These are phyloP conservation scores for Odontocolon sp. DNA, from an alignment of 2,888 invertebrate genomes.

Conservation along the genomic window DNA sequence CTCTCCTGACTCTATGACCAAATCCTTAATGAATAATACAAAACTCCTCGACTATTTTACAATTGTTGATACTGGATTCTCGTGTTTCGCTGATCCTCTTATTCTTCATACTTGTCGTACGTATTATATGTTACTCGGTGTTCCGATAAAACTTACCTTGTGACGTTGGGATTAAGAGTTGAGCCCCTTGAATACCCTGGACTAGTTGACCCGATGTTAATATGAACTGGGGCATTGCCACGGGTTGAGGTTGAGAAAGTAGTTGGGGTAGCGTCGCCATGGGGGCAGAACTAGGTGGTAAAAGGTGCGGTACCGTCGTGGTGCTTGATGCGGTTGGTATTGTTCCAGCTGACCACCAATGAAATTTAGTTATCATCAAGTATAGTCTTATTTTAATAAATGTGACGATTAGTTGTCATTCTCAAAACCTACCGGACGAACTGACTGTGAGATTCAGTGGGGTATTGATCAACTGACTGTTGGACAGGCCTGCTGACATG, in stretches of 20 bases:
- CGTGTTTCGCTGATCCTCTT: not conserved
- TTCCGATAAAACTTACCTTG: conserved; percentile 85
- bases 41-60: not conserved
- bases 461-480: conserved; percentile 87
- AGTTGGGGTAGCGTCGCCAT: conserved; percentile 85
- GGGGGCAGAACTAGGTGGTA: conserved; percentile 79
- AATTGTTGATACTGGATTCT: not conserved
- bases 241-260: conserved; percentile 84
- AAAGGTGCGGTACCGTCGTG: conserved; percentile 76
- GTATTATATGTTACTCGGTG: not conserved
- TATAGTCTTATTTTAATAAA: too few species aligned
- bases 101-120: too few species aligned
- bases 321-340: conserved; percentile 79
- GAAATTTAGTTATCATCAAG: too few species aligned
- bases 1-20: not conserved
- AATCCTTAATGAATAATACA: not conserved
- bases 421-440: conserved; percentile 80
- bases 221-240: conserved; percentile 94
- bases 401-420: too few species aligned
- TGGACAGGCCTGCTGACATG: conserved; percentile 82
- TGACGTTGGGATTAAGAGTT: conserved; percentile 96
- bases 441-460: conserved; percentile 92
- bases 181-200: conserved; percentile 96
- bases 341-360: conserved; percentile 78
- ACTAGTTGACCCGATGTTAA: conserved; percentile 95